Conservation (phyloP, 2,797 vertebrate genomes). For the Bovichtus diacanthus region DNA sequence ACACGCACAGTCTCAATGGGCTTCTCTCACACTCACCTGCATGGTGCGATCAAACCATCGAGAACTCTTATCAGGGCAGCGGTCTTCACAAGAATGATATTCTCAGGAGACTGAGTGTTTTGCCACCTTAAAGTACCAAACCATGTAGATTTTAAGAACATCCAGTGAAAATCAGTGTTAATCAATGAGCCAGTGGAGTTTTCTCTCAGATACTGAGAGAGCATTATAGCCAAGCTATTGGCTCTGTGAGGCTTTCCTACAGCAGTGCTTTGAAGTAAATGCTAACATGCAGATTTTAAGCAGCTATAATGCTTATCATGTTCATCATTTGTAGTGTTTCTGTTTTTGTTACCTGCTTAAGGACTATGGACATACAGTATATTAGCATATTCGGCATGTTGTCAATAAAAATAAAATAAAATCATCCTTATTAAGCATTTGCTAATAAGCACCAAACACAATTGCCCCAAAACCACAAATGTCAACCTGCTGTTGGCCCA, state of each 20-base stretch:
- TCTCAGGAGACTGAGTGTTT: constrained; percentile 6
- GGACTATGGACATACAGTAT: too few species aligned
- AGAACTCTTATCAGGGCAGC: constrained; percentile 16
- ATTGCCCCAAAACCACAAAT: neutral
- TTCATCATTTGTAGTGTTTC: neutral
- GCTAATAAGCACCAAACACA: too few species aligned
- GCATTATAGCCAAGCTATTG: neutral
- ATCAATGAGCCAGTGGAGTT: constrained; percentile 21
- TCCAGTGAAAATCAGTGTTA: constrained; percentile 1
- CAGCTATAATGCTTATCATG: neutral
- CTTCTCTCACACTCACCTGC: constrained; percentile 41
- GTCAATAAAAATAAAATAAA: too few species aligned
- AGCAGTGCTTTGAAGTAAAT: constrained; percentile 3
- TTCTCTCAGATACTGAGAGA: neutral
- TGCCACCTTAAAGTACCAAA: constrained; percentile 34
- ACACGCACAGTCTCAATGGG: neutral
- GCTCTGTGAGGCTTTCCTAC: neutral
- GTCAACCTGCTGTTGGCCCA: neutral
- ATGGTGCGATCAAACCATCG: constrained; percentile 27
- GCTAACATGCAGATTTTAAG: neutral
- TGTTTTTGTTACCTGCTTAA: too few species aligned
- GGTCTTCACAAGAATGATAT: neutral
- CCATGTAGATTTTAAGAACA: constrained; percentile 31
- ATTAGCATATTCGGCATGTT: too few species aligned
- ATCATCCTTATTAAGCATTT: too few species aligned